Conservation (phyloP, 2,888 invertebrate genomes). For the Netelia fuscicornis region DNA sequence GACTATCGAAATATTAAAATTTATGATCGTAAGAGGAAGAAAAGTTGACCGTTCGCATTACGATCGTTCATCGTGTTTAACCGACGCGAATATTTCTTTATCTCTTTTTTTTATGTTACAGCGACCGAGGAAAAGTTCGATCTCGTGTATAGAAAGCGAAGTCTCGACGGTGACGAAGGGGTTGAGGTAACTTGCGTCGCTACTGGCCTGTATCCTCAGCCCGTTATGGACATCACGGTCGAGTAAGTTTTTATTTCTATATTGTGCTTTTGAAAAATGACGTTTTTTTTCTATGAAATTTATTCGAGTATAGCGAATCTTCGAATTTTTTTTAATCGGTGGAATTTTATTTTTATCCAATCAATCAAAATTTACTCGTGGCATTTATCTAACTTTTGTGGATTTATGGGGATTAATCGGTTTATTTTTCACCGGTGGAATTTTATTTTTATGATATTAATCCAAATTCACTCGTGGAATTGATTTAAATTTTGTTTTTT, state of each 20-base stretch:
- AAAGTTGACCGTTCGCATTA: not conserved
- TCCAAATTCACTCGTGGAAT: too few relatives aligned
- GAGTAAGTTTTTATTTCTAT: constrained; percentile 77
- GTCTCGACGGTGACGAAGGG: constrained; percentile 76
- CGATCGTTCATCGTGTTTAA: not conserved
- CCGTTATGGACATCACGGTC: constrained; percentile 81
- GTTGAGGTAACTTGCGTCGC: constrained; percentile 81
- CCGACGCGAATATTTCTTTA: constrained; percentile 25
- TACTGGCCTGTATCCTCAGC: constrained; percentile 81
- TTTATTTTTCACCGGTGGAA: too few relatives aligned
- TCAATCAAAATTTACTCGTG: too few relatives aligned
- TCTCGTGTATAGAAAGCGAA: constrained; percentile 76
- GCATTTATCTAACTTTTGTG: too few relatives aligned
- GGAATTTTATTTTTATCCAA: too few relatives aligned
- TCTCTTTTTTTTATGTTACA: constrained; percentile 73
- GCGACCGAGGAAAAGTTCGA: constrained; percentile 82
- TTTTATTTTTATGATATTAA: too few relatives aligned
- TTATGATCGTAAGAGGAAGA: not conserved
- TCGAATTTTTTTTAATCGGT: too few relatives aligned
- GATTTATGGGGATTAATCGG: too few relatives aligned
- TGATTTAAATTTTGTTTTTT: too few relatives aligned
- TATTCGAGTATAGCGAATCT: too few relatives aligned
- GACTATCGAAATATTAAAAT: not conserved
- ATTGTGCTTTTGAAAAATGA: too few relatives aligned
- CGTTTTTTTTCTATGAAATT: too few relatives aligned